phyloP scores from a whole-genome alignment of 2,113 vertebrate species.

The Alethe diademata region DNA sequence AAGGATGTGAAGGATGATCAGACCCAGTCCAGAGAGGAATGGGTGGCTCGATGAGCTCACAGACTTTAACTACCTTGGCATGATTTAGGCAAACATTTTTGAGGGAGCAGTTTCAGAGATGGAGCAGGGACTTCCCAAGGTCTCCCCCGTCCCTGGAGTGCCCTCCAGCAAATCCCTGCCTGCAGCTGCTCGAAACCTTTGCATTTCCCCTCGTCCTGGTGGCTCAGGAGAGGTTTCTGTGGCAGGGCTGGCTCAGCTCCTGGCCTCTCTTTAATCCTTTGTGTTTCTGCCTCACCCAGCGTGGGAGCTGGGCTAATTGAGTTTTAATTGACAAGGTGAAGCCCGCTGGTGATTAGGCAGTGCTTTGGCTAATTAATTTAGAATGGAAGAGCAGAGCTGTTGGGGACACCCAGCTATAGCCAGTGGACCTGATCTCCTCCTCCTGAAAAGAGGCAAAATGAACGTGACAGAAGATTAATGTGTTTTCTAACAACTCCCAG shows the following conservation, averaged over 20 bases:
- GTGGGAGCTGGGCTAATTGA: neutral
- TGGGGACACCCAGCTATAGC: neutral
- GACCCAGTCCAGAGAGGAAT: accelerated
- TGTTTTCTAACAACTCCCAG: conserved; percentile 26
- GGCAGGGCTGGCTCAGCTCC: neutral
- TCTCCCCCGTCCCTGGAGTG: neutral
- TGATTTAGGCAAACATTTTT: neutral
- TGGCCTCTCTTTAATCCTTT: neutral
- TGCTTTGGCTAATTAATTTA: conserved; percentile 49
- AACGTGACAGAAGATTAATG: conserved; percentile 19
- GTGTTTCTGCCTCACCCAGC: neutral
- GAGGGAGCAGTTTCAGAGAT: neutral
- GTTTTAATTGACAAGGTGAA: conserved; percentile 22
- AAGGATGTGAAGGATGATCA: neutral
- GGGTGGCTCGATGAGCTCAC: accelerated
- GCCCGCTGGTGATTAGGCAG: neutral
- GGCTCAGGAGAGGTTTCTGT: neutral
- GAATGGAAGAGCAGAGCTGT: neutral
- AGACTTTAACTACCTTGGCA: neutral
- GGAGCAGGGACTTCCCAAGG: neutral
- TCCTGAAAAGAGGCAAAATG: neutral
- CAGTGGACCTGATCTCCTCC: neutral
- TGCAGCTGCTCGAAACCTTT: accelerated
- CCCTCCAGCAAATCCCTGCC: neutral
- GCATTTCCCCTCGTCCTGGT: neutral